Evolutionary conservation across 1,140 invertebrate genomes (phyloP).

Genomic region (Diuraphis noxia): DNA sequence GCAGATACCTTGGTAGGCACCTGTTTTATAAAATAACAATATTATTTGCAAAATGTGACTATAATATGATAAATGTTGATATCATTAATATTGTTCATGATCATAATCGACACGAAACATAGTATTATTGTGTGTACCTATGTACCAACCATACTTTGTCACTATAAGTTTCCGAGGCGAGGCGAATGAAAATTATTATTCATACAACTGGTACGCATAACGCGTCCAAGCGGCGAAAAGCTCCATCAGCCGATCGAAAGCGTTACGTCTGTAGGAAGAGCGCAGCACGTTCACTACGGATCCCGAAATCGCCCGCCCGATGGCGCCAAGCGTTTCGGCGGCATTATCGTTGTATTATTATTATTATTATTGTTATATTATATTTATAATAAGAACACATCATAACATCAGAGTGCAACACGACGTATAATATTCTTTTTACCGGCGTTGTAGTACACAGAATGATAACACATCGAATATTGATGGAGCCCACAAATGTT

Average conservation of each 20-base stretch:
- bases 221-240: conserved; percentile 32
- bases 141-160: no score
- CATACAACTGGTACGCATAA: not conserved
- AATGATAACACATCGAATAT: conserved; percentile 6
- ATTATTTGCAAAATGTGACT: not conserved
- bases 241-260: not conserved
- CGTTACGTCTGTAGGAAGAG: not conserved
- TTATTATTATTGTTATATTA: no score
- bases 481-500: not conserved
- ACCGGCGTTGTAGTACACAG: not conserved
- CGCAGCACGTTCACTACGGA: not conserved
- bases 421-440: not conserved
- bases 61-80: not conserved
- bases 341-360: not conserved
- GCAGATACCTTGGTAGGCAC: not conserved
- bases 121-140: not conserved
- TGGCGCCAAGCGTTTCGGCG: not conserved
- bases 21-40: not conserved
- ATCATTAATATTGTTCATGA: no score
- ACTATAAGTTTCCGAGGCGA: not conserved
- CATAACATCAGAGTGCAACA: not conserved
- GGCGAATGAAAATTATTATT: not conserved
- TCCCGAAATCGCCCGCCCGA: not conserved
- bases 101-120: not conserved
- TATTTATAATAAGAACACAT: not conserved